A percentile compares a stretch with the other conserved stretches of the same genome.
These are phyloP conservation scores for Chaetodon auriga DNA, from an alignment of 2,113 vertebrate genomes.

Conservation along the genomic window DNA sequence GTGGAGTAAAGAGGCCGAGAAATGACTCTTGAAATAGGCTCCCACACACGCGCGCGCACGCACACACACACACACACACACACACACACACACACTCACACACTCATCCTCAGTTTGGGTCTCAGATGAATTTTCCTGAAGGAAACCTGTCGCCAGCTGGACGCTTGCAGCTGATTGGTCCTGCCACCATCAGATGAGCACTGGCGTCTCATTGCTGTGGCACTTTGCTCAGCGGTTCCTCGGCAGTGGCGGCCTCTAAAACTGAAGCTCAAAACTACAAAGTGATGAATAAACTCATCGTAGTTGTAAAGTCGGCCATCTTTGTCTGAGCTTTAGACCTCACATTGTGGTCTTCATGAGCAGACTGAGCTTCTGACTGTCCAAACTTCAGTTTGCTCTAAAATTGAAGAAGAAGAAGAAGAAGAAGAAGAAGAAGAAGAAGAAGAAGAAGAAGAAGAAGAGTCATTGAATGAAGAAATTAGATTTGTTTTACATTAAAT, in stretches of 20 bases:
- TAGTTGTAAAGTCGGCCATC: not conserved
- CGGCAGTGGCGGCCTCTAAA: too few species aligned
- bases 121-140: too few species aligned
- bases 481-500: too few species aligned
- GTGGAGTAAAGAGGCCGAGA: constrained; percentile 49
- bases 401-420: not conserved
- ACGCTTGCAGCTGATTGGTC: too few species aligned
- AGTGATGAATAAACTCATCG: too few species aligned
- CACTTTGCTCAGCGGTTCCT: too few species aligned
- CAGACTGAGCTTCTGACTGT: not conserved
- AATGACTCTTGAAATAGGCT: constrained; percentile 72
- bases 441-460: not conserved
- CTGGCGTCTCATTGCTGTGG: too few species aligned
- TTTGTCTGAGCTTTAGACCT: not conserved
- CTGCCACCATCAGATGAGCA: too few species aligned
- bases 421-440: not conserved
- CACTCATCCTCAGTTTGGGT: too few species aligned
- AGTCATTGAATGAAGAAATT: not conserved
- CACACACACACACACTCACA: not conserved
- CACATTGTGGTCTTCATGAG: not conserved
- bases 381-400: not conserved
- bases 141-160: too few species aligned
- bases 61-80: not conserved
- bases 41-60: not conserved
- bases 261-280: too few species aligned